Evolutionary conservation across 1,140 invertebrate species (phyloP).

Genomic region (Samia ricini): DNA sequence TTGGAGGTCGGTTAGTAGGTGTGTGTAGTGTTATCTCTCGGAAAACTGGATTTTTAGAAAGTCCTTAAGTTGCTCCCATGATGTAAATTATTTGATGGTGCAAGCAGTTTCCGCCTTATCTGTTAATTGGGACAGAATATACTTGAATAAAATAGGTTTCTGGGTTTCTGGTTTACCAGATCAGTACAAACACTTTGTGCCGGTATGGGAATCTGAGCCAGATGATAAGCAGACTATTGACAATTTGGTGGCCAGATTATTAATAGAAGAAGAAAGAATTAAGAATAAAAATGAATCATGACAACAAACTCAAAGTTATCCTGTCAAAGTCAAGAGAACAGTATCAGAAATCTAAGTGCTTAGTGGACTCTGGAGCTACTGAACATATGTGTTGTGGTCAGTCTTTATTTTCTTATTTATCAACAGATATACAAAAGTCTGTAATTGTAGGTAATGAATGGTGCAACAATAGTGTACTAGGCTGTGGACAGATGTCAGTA

Average conservation of each 20-base stretch:
- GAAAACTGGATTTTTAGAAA: too few relatives aligned
- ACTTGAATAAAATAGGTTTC: too few relatives aligned
- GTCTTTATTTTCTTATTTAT: background rate
- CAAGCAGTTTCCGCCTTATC: too few relatives aligned
- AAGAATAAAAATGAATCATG: background rate
- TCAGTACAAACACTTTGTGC: background rate
- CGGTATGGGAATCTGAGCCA: constrained; percentile 1
- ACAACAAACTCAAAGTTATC: background rate
- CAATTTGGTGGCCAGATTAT: background rate
- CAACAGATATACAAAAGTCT: background rate
- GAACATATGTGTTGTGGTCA: constrained; percentile 10
- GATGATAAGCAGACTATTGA: background rate
- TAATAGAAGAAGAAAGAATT: background rate
- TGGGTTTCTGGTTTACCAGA: too few relatives aligned
- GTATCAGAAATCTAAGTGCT: too few relatives aligned
- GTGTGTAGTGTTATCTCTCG: too few relatives aligned
- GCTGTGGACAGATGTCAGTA: constrained; percentile 12
- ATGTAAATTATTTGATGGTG: too few relatives aligned
- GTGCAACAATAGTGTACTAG: background rate
- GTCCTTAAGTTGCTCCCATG: too few relatives aligned
- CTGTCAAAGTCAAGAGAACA: too few relatives aligned
- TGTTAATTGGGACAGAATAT: too few relatives aligned
- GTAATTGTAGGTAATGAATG: background rate
- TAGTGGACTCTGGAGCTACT: constrained; percentile 8
- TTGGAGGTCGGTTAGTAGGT: too few relatives aligned